These are phyloP conservation scores for Sipunculus nudus DNA, from an alignment of 2,888 invertebrate genomes.

Conservation along the genomic window DNA sequence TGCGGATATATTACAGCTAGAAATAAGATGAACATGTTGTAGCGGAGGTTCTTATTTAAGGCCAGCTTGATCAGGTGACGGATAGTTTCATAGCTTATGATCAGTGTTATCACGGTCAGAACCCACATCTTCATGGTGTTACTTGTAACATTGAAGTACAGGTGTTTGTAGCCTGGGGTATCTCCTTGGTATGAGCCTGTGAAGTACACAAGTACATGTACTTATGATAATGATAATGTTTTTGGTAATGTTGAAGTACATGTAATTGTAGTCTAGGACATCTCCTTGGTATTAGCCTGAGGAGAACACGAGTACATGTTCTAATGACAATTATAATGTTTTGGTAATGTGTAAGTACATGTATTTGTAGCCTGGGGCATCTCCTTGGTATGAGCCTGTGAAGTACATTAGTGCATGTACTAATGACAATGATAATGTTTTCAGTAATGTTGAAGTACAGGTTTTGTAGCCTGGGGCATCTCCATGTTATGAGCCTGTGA, in stretches of 20 bases:
- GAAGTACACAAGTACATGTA: no score
- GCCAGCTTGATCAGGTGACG: constrained; percentile 18
- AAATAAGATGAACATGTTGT: constrained; percentile 20
- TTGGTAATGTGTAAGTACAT: constrained; percentile 37
- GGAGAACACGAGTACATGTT: no score
- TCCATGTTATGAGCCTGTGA: no score
- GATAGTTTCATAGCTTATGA: constrained; percentile 30
- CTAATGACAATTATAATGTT: constrained; percentile 30
- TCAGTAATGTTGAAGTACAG: no score
- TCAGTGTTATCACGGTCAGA: constrained; percentile 15
- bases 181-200: constrained; percentile 31
- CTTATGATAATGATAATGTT: no score
- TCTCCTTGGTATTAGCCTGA: no score
- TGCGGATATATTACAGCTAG: constrained; percentile 33
- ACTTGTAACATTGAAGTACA: constrained; percentile 37
- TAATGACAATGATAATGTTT: no score
- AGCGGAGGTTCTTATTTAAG: constrained; percentile 2
- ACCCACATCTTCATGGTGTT: constrained; percentile 35
- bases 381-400: constrained; percentile 32
- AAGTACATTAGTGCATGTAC: no score
- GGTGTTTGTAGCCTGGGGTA: constrained; percentile 33
- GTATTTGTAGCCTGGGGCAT: constrained; percentile 33
- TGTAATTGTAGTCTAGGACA: no score
- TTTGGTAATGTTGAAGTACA: no score
- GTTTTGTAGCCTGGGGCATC: no score